phyloP scores from a whole-genome alignment of 1,140 invertebrate genomes.

The Anastatus disparis region DNA sequence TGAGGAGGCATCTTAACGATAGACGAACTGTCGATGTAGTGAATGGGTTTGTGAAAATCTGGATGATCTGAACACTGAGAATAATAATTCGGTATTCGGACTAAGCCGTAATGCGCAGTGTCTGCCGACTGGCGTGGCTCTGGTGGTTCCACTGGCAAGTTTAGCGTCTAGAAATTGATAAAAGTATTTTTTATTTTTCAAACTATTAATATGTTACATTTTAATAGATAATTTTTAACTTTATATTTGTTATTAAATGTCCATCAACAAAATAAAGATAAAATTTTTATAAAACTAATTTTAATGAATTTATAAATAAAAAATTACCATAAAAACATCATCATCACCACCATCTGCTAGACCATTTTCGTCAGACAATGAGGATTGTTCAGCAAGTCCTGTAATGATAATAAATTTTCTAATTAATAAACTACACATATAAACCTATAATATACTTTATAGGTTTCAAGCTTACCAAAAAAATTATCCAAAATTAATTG shows the following conservation, averaged over 20 bases:
- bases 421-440: neutral
- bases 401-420: neutral
- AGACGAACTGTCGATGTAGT: conserved; percentile 52
- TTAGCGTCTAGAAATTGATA: conserved; percentile 73
- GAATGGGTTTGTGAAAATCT: conserved; percentile 58
- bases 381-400: conserved; percentile 69
- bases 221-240: conserved; percentile 50
- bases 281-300: too few species aligned
- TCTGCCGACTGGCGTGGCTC: conserved; percentile 76
- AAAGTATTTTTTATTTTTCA: neutral
- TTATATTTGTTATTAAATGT: too few species aligned
- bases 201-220: too few species aligned
- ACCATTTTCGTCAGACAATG: conserved; percentile 51
- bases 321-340: conserved; percentile 87
- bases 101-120: conserved; percentile 60
- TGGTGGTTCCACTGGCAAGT: conserved; percentile 80
- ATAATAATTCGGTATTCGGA: conserved; percentile 57
- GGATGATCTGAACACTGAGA: conserved; percentile 55
- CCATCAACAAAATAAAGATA: too few species aligned
- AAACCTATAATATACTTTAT: neutral
- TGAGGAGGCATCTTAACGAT: conserved; percentile 50
- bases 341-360: conserved; percentile 79
- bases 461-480: conserved; percentile 48
- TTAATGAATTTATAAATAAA: too few species aligned
- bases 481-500: conserved; percentile 47